Evolutionary conservation across 2,888 invertebrate species (phyloP).

Genomic region (Perizoma flavofasciatum): DNA sequence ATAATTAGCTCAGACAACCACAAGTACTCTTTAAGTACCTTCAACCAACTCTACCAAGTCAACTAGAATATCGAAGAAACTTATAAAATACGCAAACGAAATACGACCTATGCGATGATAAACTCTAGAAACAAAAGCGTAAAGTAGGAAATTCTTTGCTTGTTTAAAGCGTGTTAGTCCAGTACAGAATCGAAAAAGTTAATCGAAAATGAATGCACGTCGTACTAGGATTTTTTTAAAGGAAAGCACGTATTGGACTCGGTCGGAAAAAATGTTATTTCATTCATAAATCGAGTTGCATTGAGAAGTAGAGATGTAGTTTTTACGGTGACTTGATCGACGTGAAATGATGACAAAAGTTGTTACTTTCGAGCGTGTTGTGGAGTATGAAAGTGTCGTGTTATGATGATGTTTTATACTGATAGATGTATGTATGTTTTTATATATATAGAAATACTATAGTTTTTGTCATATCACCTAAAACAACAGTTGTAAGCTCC

Average conservation of each 20-base stretch:
- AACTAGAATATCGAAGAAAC: slow-evolving; percentile 59
- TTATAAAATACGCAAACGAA: slow-evolving; percentile 48
- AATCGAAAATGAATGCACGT: slow-evolving; percentile 80
- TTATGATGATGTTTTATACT: no score
- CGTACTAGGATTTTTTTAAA: slow-evolving; percentile 48
- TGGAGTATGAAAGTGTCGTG: slow-evolving; percentile 31
- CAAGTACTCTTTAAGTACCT: slow-evolving; percentile 36
- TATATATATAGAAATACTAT: no score
- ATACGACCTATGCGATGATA: slow-evolving; percentile 26
- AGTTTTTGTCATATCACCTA: no score
- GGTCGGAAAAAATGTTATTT: slow-evolving; percentile 79
- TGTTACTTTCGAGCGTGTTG: slow-evolving; percentile 24
- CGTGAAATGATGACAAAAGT: slow-evolving; percentile 79
- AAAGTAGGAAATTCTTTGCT: slow-evolving; percentile 38
- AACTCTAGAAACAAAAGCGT: slow-evolving; percentile 24
- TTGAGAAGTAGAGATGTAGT: slow-evolving; percentile 58
- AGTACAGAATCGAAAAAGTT: slow-evolving; percentile 54
- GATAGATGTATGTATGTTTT: no score
- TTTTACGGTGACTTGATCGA: slow-evolving; percentile 69
- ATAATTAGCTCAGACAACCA: no score
- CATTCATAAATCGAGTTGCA: slow-evolving; percentile 83
- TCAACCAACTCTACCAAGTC: slow-evolving; percentile 29
- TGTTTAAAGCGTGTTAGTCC: slow-evolving; percentile 48
- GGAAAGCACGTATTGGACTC: slow-evolving; percentile 83
- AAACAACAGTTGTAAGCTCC: no score